Conservation (phyloP, 2,113 vertebrate genomes). For the Motacilla tschutschensis region DNA sequence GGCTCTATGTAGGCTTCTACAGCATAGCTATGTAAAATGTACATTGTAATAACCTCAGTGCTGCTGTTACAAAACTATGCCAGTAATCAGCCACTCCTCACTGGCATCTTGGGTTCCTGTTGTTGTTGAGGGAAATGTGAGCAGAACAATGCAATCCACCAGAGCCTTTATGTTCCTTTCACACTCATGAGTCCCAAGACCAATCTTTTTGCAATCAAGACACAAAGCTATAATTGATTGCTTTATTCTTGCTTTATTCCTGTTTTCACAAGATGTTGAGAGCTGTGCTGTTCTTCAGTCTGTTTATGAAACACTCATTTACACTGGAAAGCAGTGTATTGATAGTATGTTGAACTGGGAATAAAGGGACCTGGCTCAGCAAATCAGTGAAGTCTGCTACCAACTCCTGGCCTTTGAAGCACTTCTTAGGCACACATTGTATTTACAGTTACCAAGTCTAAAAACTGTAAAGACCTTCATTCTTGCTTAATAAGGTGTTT, state of each 20-base stretch:
- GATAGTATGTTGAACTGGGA: neutral
- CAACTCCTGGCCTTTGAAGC: neutral
- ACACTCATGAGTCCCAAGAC: neutral
- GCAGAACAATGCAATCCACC: neutral
- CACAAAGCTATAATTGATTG: neutral
- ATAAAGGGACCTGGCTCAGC: neutral
- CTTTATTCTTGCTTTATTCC: slow-evolving; percentile 15
- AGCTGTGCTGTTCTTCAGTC: neutral
- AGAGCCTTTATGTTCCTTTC: neutral
- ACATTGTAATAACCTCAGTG: neutral
- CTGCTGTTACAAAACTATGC: neutral
- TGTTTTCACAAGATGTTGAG: slow-evolving; percentile 12
- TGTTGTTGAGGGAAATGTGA: neutral
- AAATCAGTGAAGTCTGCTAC: neutral
- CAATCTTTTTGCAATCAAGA: slow-evolving; percentile 6
- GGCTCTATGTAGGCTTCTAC: neutral
- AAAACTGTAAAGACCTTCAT: neutral
- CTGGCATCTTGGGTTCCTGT: neutral
- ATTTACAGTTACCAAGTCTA: neutral
- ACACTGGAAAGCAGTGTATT: neutral
- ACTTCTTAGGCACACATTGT: neutral
- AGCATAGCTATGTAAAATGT: neutral
- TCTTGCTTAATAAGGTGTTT: neutral
- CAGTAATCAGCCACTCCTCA: neutral
- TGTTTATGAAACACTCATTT: slow-evolving; percentile 20